These are phyloP conservation scores for Chrysochloris asiatica DNA, from an alignment of 2,113 vertebrate species.

Conservation along the genomic window DNA sequence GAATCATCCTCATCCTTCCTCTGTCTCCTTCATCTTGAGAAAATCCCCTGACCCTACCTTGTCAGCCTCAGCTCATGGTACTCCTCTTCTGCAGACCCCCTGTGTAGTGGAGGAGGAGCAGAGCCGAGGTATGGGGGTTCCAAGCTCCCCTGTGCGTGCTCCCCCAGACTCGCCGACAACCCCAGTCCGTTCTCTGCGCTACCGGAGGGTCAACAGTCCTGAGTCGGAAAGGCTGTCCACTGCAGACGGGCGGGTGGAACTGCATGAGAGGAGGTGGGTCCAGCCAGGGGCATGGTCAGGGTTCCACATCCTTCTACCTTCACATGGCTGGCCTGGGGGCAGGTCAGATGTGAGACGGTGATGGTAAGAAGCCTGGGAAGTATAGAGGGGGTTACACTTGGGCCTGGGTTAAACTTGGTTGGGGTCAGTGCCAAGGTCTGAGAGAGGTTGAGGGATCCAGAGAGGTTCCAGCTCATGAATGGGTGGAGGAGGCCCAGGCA, in stretches of 20 bases:
- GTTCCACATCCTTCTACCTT: not conserved
- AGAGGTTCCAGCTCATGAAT: not conserved
- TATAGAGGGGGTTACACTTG: not conserved
- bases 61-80: not conserved
- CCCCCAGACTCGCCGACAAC: constrained; percentile 92
- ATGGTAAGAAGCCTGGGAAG: not conserved
- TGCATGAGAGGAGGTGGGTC: constrained; percentile 91
- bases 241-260: constrained; percentile 91
- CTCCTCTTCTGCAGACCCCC: constrained; percentile 84
- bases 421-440: not conserved
- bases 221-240: constrained; percentile 94
- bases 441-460: not conserved
- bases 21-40: not conserved
- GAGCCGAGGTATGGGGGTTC: constrained; percentile 88
- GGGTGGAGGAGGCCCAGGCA: fast-evolving
- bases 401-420: not conserved
- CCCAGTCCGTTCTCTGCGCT: constrained; percentile 92
- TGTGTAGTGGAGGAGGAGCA: constrained; percentile 94
- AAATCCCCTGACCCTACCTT: not conserved
- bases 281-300: fast-evolving
- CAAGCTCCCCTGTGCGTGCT: constrained; percentile 90
- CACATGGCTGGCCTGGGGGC: not conserved
- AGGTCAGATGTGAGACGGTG: not conserved
- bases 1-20: not conserved
- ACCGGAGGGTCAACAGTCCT: constrained; percentile 94